A percentile compares a stretch with the other conserved stretches of the same genome.
These are phyloP conservation scores for Echeneis naucrates DNA, from an alignment of 2,797 vertebrate species.

Conservation along the genomic window DNA sequence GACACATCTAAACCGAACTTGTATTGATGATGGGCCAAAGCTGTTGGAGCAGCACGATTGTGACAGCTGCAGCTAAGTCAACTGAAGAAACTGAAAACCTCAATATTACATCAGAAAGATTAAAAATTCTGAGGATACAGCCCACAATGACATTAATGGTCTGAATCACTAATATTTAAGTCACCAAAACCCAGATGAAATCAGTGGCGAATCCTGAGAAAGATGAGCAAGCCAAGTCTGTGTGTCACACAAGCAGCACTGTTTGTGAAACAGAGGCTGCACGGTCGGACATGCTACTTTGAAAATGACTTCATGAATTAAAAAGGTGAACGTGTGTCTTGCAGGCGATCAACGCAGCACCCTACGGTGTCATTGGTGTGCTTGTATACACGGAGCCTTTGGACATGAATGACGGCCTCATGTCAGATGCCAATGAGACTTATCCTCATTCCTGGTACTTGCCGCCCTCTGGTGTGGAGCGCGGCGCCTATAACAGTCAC, in stretches of 20 bases:
- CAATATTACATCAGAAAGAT: not conserved
- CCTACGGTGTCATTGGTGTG: constrained; percentile 85
- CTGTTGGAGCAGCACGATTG: not conserved
- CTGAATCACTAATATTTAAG: too few relatives aligned
- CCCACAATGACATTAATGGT: too few relatives aligned
- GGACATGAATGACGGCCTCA: constrained; percentile 89
- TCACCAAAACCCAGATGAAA: too few relatives aligned
- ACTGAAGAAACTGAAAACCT: not conserved
- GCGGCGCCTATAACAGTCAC: constrained; percentile 81
- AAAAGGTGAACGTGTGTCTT: not conserved
- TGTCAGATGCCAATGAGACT: constrained; percentile 82
- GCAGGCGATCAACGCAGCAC: constrained; percentile 90
- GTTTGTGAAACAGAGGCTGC: not conserved
- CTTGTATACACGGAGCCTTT: constrained; percentile 91
- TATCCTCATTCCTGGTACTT: constrained; percentile 93
- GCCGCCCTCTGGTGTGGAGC: constrained; percentile 90
- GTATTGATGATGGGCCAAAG: not conserved
- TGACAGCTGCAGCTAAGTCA: not conserved
- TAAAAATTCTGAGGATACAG: not conserved
- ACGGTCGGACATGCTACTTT: too few relatives aligned
- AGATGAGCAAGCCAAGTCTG: not conserved
- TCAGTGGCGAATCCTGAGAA: not conserved
- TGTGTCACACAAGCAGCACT: not conserved
- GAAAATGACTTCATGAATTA: too few relatives aligned
- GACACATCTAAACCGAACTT: not conserved